These are phyloP conservation scores for Eleutherodactylus coqui DNA, from an alignment of 2,797 vertebrate genomes.

Conservation along the genomic window DNA sequence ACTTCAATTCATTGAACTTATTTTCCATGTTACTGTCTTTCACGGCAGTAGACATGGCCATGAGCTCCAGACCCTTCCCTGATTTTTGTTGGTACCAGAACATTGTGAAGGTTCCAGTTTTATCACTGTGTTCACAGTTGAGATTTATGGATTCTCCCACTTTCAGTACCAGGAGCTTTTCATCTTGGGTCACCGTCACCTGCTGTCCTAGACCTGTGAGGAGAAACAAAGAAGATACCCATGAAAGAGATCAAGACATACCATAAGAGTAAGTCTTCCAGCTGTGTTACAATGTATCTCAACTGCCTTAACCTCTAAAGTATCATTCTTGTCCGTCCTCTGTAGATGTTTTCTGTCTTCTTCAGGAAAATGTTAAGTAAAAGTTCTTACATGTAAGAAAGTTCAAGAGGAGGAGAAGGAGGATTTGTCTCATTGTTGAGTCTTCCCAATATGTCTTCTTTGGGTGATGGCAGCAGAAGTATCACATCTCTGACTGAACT, in stretches of 20 bases:
- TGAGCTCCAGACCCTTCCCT: conserved; percentile 34
- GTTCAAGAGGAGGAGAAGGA: background rate
- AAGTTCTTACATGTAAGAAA: conserved; percentile 6
- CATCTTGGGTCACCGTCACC: background rate
- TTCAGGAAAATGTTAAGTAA: background rate
- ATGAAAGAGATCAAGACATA: background rate
- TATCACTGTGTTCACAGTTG: conserved; percentile 1
- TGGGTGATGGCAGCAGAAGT: no score
- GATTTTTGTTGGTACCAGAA: conserved; percentile 58
- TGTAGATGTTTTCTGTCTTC: background rate
- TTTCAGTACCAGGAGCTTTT: background rate
- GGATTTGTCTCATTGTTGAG: background rate
- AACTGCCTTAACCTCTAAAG: background rate
- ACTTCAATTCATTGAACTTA: background rate
- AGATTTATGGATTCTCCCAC: background rate
- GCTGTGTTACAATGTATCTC: background rate
- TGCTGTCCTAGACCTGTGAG: conserved; percentile 10
- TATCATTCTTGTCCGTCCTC: background rate
- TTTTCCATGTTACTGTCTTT: background rate
- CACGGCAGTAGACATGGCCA: background rate
- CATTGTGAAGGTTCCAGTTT: conserved; percentile 12
- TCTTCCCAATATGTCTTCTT: background rate
- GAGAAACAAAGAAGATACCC: background rate
- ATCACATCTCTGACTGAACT: background rate
- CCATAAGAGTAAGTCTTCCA: background rate